Evolutionary conservation across 1,140 invertebrate species (phyloP).

Genomic region (Leptinotarsa texana): DNA sequence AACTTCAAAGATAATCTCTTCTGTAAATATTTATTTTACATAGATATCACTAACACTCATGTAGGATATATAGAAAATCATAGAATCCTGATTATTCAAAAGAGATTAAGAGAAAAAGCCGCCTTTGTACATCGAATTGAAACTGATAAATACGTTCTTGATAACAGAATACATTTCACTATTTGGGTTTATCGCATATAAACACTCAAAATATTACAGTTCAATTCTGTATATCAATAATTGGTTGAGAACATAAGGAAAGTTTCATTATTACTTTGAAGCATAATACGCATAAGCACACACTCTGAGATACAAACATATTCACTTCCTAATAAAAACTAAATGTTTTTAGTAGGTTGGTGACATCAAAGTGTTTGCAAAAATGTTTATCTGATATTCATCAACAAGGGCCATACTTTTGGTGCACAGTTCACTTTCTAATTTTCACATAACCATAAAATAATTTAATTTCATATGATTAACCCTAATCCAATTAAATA

Average conservation of each 20-base stretch:
- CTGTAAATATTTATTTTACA: slow-evolving; percentile 14
- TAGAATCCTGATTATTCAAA: slow-evolving; percentile 16
- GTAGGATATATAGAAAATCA: slow-evolving; percentile 13
- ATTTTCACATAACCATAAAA: neutral
- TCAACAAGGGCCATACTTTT: too few relatives aligned
- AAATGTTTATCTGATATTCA: too few relatives aligned
- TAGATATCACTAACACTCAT: slow-evolving; percentile 4
- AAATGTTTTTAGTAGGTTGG: too few relatives aligned
- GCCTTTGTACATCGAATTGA: slow-evolving; percentile 15
- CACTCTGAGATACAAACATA: too few relatives aligned
- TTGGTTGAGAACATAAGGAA: too few relatives aligned
- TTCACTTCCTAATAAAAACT: too few relatives aligned
- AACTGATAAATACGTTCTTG: slow-evolving; percentile 17
- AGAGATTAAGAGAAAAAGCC: slow-evolving; percentile 19
- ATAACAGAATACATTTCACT: slow-evolving; percentile 14
- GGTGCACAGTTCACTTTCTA: too few relatives aligned
- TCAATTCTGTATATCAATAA: neutral
- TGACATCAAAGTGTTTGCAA: too few relatives aligned
- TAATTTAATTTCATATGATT: neutral
- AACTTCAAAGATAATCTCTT: neutral
- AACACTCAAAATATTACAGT: neutral
- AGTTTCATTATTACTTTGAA: too few relatives aligned
- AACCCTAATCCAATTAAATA: neutral
- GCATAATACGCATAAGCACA: too few relatives aligned
- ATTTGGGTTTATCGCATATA: slow-evolving; percentile 1